Percentiles rank a stretch among this genome's conserved stretches.
Evolutionary conservation across 2,797 vertebrate genomes (phyloP).

Genomic region (Phoxinus dragarum): DNA sequence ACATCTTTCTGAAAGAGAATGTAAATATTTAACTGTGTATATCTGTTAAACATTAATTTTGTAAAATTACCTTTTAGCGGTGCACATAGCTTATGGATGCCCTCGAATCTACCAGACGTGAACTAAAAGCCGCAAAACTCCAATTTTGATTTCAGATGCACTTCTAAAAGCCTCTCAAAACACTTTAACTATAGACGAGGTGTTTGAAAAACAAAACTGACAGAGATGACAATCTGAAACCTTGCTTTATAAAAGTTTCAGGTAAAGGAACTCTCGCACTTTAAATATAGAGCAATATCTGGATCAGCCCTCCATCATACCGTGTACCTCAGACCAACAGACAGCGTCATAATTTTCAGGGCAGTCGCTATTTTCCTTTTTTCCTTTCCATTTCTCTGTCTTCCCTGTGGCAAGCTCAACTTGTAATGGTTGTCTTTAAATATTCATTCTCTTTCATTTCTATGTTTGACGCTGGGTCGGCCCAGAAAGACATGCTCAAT

Average conservation of each 20-base stretch:
- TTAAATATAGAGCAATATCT: constrained; percentile 52
- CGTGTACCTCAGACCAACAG: constrained; percentile 53
- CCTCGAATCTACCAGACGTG: background rate
- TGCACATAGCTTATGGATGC: background rate
- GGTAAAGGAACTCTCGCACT: constrained; percentile 50
- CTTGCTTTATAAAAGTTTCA: constrained; percentile 61
- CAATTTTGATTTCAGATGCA: constrained; percentile 14
- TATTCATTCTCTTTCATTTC: constrained; percentile 66
- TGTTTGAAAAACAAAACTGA: constrained; percentile 49
- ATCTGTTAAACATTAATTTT: background rate
- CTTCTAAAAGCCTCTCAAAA: constrained; percentile 21
- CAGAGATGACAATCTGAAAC: constrained; percentile 58
- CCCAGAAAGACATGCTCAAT: constrained; percentile 60
- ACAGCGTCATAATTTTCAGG: constrained; percentile 56
- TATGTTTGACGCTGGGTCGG: constrained; percentile 53
- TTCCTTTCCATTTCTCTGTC: constrained; percentile 58
- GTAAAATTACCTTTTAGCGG: background rate
- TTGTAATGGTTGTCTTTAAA: constrained; percentile 65
- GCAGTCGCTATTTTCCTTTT: constrained; percentile 50
- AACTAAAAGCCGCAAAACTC: constrained; percentile 20
- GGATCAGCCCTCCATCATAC: constrained; percentile 54
- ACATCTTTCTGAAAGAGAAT: background rate
- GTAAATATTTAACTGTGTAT: background rate
- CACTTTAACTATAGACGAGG: constrained; percentile 42
- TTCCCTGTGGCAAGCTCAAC: constrained; percentile 56